Conservation (phyloP, 2,797 vertebrate species). For the Phylloscopus collybita region DNA sequence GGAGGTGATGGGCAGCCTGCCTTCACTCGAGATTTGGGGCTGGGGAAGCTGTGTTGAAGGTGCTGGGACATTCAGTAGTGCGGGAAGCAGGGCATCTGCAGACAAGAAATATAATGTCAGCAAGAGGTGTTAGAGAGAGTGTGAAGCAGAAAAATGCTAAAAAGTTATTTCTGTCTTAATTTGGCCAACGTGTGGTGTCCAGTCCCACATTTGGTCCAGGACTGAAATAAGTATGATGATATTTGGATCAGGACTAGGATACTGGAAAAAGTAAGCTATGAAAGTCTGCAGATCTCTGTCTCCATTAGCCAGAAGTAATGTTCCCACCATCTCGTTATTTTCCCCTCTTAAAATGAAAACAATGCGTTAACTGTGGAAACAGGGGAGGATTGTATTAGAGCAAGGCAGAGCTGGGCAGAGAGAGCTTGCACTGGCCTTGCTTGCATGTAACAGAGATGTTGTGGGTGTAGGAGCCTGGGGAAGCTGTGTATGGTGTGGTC, state of each 20-base stretch:
- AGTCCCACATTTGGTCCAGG: slow-evolving; percentile 50
- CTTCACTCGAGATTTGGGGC: neutral
- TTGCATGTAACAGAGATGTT: neutral
- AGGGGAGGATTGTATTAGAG: slow-evolving; percentile 10
- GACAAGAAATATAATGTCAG: neutral
- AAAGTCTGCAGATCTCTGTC: slow-evolving; percentile 27
- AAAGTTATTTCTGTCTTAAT: slow-evolving; percentile 44
- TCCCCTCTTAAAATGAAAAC: slow-evolving; percentile 57
- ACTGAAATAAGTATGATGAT: slow-evolving; percentile 63
- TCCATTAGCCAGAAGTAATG: slow-evolving; percentile 17
- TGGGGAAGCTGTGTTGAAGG: neutral
- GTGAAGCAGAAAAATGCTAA: neutral
- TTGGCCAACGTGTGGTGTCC: slow-evolving; percentile 33
- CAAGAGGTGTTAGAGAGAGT: neutral
- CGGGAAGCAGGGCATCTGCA: neutral
- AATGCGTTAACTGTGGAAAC: slow-evolving; percentile 22
- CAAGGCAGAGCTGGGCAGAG: neutral
- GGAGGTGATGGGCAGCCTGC: neutral
- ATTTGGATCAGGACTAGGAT: slow-evolving; percentile 72
- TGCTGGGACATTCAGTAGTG: neutral
- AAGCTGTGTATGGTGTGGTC: neutral
- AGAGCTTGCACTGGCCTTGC: neutral
- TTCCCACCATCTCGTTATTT: slow-evolving; percentile 41
- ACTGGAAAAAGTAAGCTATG: slow-evolving; percentile 55
- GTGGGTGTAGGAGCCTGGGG: neutral